Conservation (phyloP, 2,113 vertebrate genomes). For the Hippolais icterina region DNA sequence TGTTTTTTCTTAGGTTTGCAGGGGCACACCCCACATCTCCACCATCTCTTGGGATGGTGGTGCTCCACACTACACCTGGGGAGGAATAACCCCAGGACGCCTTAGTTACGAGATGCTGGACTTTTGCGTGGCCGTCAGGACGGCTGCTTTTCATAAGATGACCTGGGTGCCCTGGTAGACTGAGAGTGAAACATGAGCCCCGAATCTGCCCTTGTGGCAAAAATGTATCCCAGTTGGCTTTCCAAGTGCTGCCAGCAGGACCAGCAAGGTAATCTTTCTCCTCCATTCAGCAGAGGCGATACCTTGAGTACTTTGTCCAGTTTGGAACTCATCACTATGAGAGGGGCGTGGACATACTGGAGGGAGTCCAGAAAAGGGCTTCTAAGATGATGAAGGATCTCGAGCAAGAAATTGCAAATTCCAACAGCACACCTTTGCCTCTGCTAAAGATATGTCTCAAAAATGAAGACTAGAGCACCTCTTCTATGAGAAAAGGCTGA, state of each 20-base stretch:
- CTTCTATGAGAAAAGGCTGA: not conserved
- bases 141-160: not conserved
- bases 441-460: not conserved
- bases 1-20: too few relatives aligned
- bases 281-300: not conserved
- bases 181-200: not conserved
- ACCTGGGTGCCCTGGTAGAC: not conserved
- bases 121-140: not conserved
- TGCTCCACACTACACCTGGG: not conserved
- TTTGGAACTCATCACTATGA: not conserved
- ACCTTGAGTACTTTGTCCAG: not conserved
- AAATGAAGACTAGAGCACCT: not conserved
- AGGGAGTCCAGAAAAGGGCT: not conserved
- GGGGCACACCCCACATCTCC: too few relatives aligned
- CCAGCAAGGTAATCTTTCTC: not conserved
- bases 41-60: too few relatives aligned
- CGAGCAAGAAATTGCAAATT: not conserved
- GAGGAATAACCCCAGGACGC: not conserved
- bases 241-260: not conserved
- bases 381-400: not conserved
- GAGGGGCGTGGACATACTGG: not conserved
- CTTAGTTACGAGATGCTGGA: rapidly evolving
- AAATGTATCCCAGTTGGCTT: not conserved
- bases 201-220: not conserved
- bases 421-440: not conserved